Evolutionary conservation across 2,113 vertebrate genomes (phyloP).

Genomic region (Psammodynastes pulverulentus): DNA sequence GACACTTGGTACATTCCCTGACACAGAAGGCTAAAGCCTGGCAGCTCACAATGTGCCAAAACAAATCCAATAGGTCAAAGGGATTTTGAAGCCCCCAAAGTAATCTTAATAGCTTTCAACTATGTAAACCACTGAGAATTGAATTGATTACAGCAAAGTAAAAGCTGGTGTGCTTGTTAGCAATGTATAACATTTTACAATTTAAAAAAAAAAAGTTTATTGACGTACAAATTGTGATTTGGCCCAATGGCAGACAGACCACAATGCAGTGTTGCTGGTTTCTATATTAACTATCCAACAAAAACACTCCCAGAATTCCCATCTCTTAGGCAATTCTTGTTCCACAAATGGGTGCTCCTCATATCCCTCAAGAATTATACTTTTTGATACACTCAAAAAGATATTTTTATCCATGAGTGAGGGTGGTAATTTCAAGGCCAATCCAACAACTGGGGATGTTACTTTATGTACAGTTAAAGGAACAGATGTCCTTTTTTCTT

Average conservation of each 20-base stretch:
- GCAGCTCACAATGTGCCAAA: background rate
- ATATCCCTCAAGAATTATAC: background rate
- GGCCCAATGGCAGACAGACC: constrained; percentile 65
- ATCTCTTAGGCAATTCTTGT: background rate
- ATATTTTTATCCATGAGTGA: background rate
- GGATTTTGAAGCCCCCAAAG: background rate
- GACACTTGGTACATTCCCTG: background rate
- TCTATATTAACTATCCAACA: constrained; percentile 55
- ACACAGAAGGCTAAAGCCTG: background rate
- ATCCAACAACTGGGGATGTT: background rate
- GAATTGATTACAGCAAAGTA: background rate
- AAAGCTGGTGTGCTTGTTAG: background rate
- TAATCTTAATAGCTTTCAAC: background rate
- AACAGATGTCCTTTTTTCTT: background rate
- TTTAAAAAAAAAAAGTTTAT: constrained; percentile 67
- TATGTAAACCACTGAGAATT: background rate
- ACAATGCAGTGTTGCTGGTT: constrained; percentile 49
- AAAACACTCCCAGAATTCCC: constrained; percentile 38
- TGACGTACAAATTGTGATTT: constrained; percentile 68
- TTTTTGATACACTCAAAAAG: background rate
- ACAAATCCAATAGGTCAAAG: background rate
- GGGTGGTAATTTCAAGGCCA: background rate
- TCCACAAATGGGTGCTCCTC: background rate
- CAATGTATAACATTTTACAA: constrained; percentile 49
- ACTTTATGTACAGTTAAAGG: background rate